These are phyloP conservation scores for Chironomus riparius DNA, from an alignment of 2,888 invertebrate genomes.

Conservation along the genomic window DNA sequence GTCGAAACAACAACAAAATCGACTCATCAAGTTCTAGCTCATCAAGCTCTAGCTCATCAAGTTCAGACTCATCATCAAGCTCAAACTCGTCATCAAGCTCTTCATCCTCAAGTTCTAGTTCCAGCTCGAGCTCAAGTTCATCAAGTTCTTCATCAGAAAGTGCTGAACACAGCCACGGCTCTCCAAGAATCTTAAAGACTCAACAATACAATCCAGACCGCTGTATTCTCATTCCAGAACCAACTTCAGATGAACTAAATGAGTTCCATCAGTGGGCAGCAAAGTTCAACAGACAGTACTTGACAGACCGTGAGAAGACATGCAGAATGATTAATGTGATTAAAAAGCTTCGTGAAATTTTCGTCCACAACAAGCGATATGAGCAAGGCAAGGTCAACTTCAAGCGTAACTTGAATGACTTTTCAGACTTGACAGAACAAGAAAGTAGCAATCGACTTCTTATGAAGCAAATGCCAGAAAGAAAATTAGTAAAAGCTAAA, in stretches of 20 bases:
- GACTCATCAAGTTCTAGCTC: not conserved
- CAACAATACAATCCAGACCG: too few relatives aligned
- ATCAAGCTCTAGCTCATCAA: not conserved
- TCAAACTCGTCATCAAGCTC: too few relatives aligned
- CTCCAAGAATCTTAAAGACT: not conserved
- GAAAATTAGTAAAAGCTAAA: not conserved
- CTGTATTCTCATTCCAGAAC: not conserved
- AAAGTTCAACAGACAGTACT: not conserved
- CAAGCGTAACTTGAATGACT: too few relatives aligned
- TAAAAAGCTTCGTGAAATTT: not conserved
- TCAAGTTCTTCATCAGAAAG: not conserved
- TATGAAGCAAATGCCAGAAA: not conserved
- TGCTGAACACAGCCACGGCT: not conserved
- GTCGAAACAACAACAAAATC: too few relatives aligned
- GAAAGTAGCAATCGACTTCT: not conserved
- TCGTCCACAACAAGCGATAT: not conserved
- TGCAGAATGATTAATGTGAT: not conserved
- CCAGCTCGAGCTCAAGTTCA: too few relatives aligned
- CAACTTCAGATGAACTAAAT: not conserved
- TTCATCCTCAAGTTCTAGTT: too few relatives aligned
- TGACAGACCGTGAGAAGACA: not conserved
- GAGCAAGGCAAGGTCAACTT: not conserved
- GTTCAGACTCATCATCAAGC: too few relatives aligned
- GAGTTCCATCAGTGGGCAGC: not conserved
- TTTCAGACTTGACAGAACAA: not conserved